Evolutionary conservation across 2,888 invertebrate genomes (phyloP), one percentile per base, ranked within the genome.

Genomic region (Hipparchia semele): DNA sequence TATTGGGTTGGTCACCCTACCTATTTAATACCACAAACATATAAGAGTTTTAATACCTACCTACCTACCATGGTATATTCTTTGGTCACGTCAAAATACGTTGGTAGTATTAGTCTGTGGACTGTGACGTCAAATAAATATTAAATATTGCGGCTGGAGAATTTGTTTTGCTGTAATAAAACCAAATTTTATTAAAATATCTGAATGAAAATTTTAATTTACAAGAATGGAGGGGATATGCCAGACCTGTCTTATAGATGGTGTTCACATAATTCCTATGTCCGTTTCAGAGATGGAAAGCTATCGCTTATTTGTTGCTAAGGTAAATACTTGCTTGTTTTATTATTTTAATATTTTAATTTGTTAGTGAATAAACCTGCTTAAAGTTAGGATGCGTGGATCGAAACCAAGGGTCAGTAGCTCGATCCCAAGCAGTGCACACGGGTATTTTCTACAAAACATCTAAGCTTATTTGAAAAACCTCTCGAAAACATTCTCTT

Each of bases 231-330:
- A 45, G 66, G 69, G 58, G 64, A 70, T 73, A 64, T 90, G 90
- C 70, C 80, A 83, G 9, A 80, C 82, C 33, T 90, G 90, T 69
- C 79, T 90, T 1, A 80, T 74, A 75, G 77, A 76, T 6, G 77
- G 78, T 3, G 78, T 83, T 61, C 75, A 80, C 39, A 73, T 87
- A 2, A 78, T 76, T 69, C 74, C 81, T 4, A 86, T 90, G 84
- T 80, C 81, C 8, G 6, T 56, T 51, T 78, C 81, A 0, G 84
- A 86, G 73, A 79, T 82, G 75, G 80, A 79, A 2, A 73, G 79
- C 12, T 89, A 84, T 76, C 73, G 76, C 79, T 79, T 74, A 61
- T 79, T 83, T 46, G 77, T 83, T 23, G 71, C 76, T 2, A 82
- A 84, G 82, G 90, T 89, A 77, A 23, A 23, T 23, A 73, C 78